Evolutionary conservation across 2,797 vertebrate species (phyloP).

Genomic region (Pitangus sulphuratus): DNA sequence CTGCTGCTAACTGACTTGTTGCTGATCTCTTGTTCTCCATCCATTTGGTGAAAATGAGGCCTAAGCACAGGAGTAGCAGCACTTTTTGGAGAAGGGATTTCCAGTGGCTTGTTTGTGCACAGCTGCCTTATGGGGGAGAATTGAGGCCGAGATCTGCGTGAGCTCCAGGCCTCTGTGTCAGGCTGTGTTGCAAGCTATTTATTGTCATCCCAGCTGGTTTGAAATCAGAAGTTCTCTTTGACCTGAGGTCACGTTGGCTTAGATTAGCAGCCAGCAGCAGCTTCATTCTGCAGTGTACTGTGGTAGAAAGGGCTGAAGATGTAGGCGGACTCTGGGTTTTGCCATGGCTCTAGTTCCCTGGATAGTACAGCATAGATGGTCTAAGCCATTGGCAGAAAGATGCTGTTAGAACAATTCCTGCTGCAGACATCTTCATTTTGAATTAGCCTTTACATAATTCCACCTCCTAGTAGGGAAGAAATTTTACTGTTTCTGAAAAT

Average conservation of each 20-base stretch:
- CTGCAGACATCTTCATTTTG: neutral
- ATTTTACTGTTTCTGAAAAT: neutral
- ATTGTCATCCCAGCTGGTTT: neutral
- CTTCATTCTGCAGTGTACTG: neutral
- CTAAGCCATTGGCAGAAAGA: neutral
- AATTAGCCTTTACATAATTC: neutral
- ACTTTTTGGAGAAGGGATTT: neutral
- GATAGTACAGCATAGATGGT: neutral
- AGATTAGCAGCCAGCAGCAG: neutral
- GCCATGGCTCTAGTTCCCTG: neutral
- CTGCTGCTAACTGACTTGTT: neutral
- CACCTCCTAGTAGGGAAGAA: neutral
- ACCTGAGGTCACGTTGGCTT: accelerated
- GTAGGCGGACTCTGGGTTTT: neutral
- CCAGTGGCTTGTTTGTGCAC: neutral
- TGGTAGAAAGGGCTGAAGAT: neutral
- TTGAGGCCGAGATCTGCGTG: neutral
- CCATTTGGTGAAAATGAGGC: neutral
- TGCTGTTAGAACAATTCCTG: neutral
- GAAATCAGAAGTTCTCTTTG: neutral
- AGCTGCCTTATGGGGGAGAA: neutral
- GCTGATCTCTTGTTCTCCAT: neutral
- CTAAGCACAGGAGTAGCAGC: neutral
- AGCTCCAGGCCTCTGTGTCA: neutral
- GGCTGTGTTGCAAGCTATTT: neutral